Evolutionary conservation across 2,113 vertebrate genomes (phyloP).

Genomic region (Ranitomeya imitator): DNA sequence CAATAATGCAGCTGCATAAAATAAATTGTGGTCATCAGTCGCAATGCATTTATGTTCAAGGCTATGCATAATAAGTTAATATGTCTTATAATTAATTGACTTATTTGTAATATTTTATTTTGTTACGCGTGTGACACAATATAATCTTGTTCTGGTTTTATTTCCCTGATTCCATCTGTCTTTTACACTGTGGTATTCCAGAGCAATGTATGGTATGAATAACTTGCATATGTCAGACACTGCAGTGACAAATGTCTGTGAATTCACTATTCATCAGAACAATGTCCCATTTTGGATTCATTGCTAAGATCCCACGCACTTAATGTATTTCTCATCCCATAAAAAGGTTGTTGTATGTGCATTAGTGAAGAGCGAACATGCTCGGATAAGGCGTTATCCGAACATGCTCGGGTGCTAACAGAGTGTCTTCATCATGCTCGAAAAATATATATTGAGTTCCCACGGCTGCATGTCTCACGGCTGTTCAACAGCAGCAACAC

Average conservation of each 20-base stretch:
- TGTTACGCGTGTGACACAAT: not conserved
- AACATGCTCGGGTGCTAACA: too few relatives aligned
- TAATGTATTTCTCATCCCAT: conserved; percentile 20
- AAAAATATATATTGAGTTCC: too few relatives aligned
- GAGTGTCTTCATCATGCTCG: too few relatives aligned
- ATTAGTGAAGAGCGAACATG: too few relatives aligned
- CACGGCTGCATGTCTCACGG: too few relatives aligned
- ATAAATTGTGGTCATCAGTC: not conserved
- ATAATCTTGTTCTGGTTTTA: not conserved
- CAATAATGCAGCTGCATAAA: not conserved
- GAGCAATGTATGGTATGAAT: conserved; percentile 51
- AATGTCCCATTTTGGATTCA: conserved; percentile 40
- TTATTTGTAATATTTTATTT: not conserved
- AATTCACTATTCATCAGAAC: conserved; percentile 30
- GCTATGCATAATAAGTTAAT: not conserved
- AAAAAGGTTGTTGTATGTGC: not conserved
- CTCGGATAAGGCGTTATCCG: too few relatives aligned
- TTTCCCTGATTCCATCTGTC: conserved; percentile 4
- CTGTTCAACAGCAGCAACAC: too few relatives aligned
- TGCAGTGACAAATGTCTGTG: conserved; percentile 33
- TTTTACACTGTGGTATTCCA: conserved; percentile 3
- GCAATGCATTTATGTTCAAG: not conserved
- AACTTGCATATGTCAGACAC: conserved; percentile 14
- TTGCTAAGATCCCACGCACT: conserved; percentile 5
- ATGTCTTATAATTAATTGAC: not conserved